Base-by-base conservation (phyloP, 2,113 vertebrate species). In the Rostratula benghalensis region DNA sequence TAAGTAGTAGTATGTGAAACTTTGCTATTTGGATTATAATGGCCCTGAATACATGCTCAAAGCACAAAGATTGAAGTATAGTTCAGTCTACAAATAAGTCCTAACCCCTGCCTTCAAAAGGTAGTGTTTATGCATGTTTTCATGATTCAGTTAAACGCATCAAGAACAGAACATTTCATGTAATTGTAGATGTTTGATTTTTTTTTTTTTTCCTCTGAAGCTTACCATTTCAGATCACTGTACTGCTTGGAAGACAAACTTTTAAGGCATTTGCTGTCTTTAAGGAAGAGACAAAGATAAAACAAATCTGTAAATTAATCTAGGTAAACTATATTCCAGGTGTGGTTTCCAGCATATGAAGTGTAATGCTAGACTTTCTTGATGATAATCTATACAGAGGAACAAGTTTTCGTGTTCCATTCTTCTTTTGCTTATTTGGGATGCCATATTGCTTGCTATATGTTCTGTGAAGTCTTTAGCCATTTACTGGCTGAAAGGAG, bases 281-380 rank as follows among this genome's bases (percentile, higher is more conserved):
- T 69, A 60, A 60, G 43, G n/a, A 63, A n/a, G 46, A 54, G 7
- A 45, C 13, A 37, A 83, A 80, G 56, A 13, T 53, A n/a, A 35
- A 83, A 54, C 5, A 71, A 87, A 54, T 71, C 10, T 35, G 24
- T 67, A 63, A 71, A 89, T 63, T 61, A 61, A 24, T 8, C 31
- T 76, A 16, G 22, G 6, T 27, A 70, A 91, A 50, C 13, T 53
- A 0, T 68, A 23, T n/a, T 71, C 11, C 10, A 45, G 0, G 23
- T 68, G 35, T 21, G 24, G 10, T 61, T 86, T 83, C 24, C n/a
- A 80, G 5, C 2, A 18, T 0, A 1, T 15, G 9, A 74, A 82
- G 16, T 74, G 13, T 85, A 93, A 61, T 78, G 21, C 8, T 33
- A 48, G 25, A 18, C 13, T 83, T 65, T 41, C 16, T 53, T 68